Base-by-base conservation (phyloP, 2,888 invertebrate species). In the Masnerella sp. region DNA sequence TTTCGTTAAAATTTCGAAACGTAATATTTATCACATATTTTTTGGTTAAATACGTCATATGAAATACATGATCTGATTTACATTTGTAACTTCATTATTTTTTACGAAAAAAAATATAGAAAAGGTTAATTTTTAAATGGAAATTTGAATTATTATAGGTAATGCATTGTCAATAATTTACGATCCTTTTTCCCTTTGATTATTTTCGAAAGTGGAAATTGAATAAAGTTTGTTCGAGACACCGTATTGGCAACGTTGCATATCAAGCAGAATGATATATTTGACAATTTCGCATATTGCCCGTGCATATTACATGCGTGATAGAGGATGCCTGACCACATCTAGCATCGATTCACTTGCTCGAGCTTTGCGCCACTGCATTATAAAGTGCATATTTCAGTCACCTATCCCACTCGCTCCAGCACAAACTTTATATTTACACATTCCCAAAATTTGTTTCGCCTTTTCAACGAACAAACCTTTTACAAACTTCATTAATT, bases 201-300 rank as follows among this genome's bases (percentile, higher is more conserved):
- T 25, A 42, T 40, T 28, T 36, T 28, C 22, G n/a, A 12, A 69
- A 72, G 62, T 76, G 74, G 76, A 83, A 82, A 82, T 83, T 79
- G 81, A 84, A 83, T 82, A 81, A 83, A 82, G 78, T 82, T 80
- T 72, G 58, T 69, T 71, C 67, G 68, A 68, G 73, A 65, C 56
- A 62, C 17, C 34, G 56, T 49, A 71, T 71, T 38, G 75, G 77
- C 75, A 65, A 77, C 65, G 62, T 62, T 77, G 79, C 77, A 77
- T 82, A 82, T 83, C 83, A 82, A 80, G 78, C 78, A 80, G 80
- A 81, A 84, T 83, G 83, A 84, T 83, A 83, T 84, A 84, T 83
- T 81, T 81, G 82, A 82, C 81, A 82, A 83, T 83, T 80, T 82
- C 77, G 75, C 78, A 75, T 80, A 83, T 83, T 79, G 81, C 64